Percentiles rank a stretch among this genome's conserved stretches.
phyloP scores from a whole-genome alignment of 1,140 invertebrate genomes.

The Drosophila teissieri region DNA sequence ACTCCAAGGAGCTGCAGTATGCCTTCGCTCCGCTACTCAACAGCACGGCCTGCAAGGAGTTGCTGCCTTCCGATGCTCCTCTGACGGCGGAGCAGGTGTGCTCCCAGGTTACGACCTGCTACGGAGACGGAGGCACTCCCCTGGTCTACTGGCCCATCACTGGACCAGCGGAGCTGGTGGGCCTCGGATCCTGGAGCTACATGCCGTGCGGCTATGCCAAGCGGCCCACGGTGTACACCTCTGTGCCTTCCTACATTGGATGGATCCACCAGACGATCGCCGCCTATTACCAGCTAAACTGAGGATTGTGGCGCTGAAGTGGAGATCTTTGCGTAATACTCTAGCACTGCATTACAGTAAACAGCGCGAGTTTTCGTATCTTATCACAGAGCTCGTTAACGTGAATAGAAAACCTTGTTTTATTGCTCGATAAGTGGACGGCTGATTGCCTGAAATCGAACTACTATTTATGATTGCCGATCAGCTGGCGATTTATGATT shows the following conservation, averaged over 20 bases:
- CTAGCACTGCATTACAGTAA: conserved; percentile 40
- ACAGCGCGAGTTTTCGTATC: conserved; percentile 29
- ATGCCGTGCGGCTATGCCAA: conserved; percentile 88
- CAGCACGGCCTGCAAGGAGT: conserved; percentile 43
- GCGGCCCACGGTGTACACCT: conserved; percentile 90
- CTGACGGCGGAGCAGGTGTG: conserved; percentile 86
- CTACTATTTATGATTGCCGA: conserved; percentile 39
- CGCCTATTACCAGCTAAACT: conserved; percentile 72
- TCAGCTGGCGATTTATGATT: conserved; percentile 35
- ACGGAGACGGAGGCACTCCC: conserved; percentile 89
- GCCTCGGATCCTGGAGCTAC: conserved; percentile 91
- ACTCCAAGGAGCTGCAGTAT: conserved; percentile 82
- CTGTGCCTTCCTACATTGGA: conserved; percentile 87
- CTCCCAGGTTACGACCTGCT: conserved; percentile 87
- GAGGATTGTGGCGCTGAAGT: not conserved
- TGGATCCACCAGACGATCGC: conserved; percentile 87
- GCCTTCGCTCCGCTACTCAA: conserved; percentile 61
- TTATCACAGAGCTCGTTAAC: conserved; percentile 34
- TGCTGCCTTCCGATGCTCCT: conserved; percentile 66
- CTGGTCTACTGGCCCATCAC: conserved; percentile 85
- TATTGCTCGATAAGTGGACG: conserved; percentile 48
- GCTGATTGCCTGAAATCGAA: conserved; percentile 39
- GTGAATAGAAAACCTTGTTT: conserved; percentile 37
- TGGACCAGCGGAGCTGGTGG: conserved; percentile 85
- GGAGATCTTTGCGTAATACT: conserved; percentile 61